Evolutionary conservation across 2,888 invertebrate species (phyloP), one percentile per base, ranked within the genome.

Genomic region (Cremastobaeus sp.): DNA sequence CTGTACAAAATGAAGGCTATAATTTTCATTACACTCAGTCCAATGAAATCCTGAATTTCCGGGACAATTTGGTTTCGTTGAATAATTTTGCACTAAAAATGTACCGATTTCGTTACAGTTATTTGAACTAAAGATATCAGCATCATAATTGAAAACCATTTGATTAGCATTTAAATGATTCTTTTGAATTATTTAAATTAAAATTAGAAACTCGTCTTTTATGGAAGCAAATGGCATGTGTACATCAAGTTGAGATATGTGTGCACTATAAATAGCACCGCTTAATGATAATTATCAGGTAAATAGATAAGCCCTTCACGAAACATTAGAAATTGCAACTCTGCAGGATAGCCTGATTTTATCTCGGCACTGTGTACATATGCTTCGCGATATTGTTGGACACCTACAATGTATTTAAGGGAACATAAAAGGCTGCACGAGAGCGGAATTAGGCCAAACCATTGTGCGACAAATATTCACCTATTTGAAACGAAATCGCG

Each of bases 201-300:
- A 57, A 50, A 50, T 50, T 50, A 57, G 30, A 39, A 57, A 47
- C 43, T 14, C 41, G 11, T 35, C 47, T 68, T 59, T 59, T 59
- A 68, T 52, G 43, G 39, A 47, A 69, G 47, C 55, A 8, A 62
- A 69, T 25, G 35, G 50, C 25, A 47, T 28, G 34, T 43, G 39
- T 50, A 15, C 35, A 43, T 71, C 64, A 64, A 50, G 18, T 32
- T 43, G 17, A 57, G 57, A 71, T 57, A 37, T 71, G 54, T 43
- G 41, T 14, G 11, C 6, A 52, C 60, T 57, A 71, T 50, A 64
- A 71, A 71, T 64, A 57, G 50, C 14, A 14, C 64, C 37, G 50
- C 37, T 57, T 71, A 64, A 71, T 71, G 70, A 64, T 71, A 71
- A 71, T 64, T 71, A 71, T 71, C 64, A 57, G 34, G 41, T 11